Conservation (phyloP, 2,797 vertebrate genomes). For the Prionace glauca region DNA sequence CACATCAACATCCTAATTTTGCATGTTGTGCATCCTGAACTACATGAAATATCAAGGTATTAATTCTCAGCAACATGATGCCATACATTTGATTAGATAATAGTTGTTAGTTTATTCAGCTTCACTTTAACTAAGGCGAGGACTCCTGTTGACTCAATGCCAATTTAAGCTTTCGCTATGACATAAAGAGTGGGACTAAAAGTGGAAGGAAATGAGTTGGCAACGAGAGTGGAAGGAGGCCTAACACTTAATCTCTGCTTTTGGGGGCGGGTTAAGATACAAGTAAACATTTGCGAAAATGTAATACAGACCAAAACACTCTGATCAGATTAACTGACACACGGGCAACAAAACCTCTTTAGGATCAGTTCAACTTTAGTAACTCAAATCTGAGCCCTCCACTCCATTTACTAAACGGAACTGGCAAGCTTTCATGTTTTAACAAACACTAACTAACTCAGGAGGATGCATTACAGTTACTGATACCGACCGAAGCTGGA, state of each 20-base stretch:
- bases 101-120: background rate
- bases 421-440: background rate
- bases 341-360: background rate
- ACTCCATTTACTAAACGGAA: background rate
- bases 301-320: background rate
- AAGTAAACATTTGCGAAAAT: background rate
- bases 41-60: background rate
- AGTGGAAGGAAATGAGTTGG: slow-evolving; percentile 17
- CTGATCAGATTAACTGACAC: background rate
- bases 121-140: background rate
- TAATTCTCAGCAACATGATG: background rate
- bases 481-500: background rate
- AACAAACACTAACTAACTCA: background rate
- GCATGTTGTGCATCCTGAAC: background rate
- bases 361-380: background rate
- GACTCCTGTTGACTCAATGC: background rate
- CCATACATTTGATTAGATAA: background rate
- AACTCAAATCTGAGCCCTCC: background rate
- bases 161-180: background rate
- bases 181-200: background rate
- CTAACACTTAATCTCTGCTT: too few species aligned
- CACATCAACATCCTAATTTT: background rate
- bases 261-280: too few species aligned
- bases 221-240: background rate
- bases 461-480: background rate